A percentile compares a stretch with the other conserved stretches of the same genome.
Evolutionary conservation across 2,888 invertebrate genomes (phyloP).

Genomic region (Cryptosula pallasiana): DNA sequence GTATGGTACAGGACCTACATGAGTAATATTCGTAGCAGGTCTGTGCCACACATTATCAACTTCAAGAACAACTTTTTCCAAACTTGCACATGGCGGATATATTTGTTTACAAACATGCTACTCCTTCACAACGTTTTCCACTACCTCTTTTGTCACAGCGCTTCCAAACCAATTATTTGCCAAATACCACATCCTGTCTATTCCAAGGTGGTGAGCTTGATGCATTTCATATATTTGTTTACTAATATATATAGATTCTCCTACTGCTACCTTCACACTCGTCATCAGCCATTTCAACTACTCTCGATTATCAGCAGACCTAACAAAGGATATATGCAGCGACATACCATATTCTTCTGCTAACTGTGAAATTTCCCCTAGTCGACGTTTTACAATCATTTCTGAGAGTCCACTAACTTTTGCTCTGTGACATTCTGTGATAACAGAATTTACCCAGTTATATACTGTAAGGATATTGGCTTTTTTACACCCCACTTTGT

Average conservation of each 20-base stretch:
- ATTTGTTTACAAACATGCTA: slow-evolving; percentile 13
- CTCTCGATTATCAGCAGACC: neutral
- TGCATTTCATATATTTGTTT: neutral
- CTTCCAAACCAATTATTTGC: neutral
- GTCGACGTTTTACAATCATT: neutral
- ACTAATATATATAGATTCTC: neutral
- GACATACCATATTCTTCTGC: neutral
- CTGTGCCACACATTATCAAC: neutral
- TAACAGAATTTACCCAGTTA: neutral
- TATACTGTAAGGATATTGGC: neutral
- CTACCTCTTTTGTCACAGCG: neutral
- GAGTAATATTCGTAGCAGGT: neutral
- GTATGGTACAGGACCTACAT: neutral
- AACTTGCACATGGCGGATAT: neutral
- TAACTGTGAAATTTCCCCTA: neutral
- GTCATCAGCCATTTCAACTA: neutral
- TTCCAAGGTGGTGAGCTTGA: neutral
- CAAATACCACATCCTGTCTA: neutral
- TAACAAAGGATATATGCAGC: neutral
- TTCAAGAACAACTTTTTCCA: neutral
- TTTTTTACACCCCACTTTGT: neutral
- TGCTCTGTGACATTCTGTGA: neutral
- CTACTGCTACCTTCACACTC: neutral
- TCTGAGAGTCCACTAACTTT: neutral
- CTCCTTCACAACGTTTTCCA: neutral